Base-by-base conservation (phyloP, 1,140 invertebrate genomes). In the Conus ventricosus region DNA sequence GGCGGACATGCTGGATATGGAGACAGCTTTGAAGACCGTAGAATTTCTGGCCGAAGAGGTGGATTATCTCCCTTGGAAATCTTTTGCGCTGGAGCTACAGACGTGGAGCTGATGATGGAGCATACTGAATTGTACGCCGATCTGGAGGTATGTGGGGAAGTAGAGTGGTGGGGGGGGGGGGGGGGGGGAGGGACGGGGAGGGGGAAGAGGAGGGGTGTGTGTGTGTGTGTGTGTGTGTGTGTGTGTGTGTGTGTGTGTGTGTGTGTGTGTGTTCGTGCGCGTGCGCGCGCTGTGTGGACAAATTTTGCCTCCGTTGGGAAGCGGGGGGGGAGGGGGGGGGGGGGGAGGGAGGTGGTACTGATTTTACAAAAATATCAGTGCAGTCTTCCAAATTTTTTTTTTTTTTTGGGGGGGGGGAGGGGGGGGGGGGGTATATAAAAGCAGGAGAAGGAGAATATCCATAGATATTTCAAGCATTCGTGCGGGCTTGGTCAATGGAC, bases 21-120 rank as follows among this genome's bases (percentile, higher is more conserved):
- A 96, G 2, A 95, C 97, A 60, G 97, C 97, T 11, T 92, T 98
- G 75, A 95, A 97, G 90, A 92, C 97, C 76, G 96, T 97, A 2
- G 94, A 97, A 81, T 98, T 98, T 94, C 95, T 98, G 17, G 92
- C 96, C 13, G 96, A 96, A 11, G 97, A 98, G 93, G 95, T 95
- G 15, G 97, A 97, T 89, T 97, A 97, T 92, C 96, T 97, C 6
- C 92, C 93, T 13, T 94, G 94, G 94, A 54, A 39, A 23, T 90
- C 94, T 0, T 93, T 97, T 0, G 95, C 97, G 0, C 95, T 96
- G 87, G 97, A 97, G 95, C 95, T 98, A 7, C 96, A 96, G 87
- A 96, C 10, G 97, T 97, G 96, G 96, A 96, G 89, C 95, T 96
- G 85, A 96, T 97, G 93, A 94, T 98, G 75, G 96, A 96, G 39